Conservation (phyloP, 2,113 vertebrate genomes). For the Dasyornis broadbenti region DNA sequence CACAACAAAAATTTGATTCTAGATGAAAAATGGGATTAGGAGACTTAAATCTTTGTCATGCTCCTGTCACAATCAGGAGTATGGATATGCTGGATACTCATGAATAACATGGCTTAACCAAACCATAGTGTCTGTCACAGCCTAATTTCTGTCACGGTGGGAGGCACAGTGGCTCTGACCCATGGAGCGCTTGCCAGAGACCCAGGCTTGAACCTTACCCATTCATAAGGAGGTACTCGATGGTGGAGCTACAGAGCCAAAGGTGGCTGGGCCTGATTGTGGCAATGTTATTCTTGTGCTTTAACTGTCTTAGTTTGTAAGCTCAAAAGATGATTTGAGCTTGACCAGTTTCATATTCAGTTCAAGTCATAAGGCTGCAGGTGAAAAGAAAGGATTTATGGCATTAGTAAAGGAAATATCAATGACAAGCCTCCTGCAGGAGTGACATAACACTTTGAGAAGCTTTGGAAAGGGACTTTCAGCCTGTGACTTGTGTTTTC, state of each 20-base stretch:
- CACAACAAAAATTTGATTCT: neutral
- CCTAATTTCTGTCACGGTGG: neutral
- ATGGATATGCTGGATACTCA: neutral
- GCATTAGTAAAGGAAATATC: neutral
- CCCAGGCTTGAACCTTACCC: neutral
- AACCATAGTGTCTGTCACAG: neutral
- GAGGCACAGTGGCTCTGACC: neutral
- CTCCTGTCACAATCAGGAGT: fast-evolving
- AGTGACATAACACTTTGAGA: neutral
- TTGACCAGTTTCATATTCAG: neutral
- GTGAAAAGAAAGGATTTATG: neutral
- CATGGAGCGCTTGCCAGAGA: fast-evolving
- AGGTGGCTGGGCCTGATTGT: neutral
- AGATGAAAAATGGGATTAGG: neutral
- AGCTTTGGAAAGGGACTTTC: neutral
- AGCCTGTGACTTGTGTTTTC: neutral
- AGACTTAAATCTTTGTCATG: neutral
- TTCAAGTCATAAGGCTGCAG: neutral
- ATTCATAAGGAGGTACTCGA: neutral
- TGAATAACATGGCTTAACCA: neutral
- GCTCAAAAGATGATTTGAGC: neutral
- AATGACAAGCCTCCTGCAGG: neutral
- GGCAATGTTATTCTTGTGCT: neutral
- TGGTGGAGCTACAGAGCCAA: neutral
- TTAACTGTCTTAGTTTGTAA: neutral